These are phyloP conservation scores for Epinotia bilunana DNA, from an alignment of 2,888 invertebrate species.

Conservation along the genomic window DNA sequence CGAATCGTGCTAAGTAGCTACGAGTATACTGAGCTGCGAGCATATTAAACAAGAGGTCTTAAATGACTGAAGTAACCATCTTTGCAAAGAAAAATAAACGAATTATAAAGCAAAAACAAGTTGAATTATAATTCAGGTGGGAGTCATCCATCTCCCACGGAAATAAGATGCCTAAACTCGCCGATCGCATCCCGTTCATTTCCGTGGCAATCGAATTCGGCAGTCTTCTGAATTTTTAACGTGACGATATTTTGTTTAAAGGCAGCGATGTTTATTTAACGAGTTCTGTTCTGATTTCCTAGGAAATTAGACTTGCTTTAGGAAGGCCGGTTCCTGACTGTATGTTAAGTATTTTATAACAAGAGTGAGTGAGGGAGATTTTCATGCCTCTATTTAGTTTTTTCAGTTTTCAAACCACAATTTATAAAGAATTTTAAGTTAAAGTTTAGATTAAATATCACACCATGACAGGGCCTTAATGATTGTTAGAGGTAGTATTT, in stretches of 20 bases:
- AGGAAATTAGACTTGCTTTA: no score
- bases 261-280: conserved; percentile 5
- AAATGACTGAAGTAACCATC: not conserved
- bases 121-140: not conserved
- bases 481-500: no score
- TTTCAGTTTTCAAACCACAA: no score
- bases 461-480: no score
- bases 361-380: no score
- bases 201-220: conserved; percentile 20
- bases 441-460: no score
- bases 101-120: conserved; percentile 8
- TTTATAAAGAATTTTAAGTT: no score
- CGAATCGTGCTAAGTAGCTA: no score
- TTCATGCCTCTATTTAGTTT: no score
- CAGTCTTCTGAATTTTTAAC: conserved; percentile 18
- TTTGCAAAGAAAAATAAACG: not conserved
- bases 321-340: no score
- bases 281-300: not conserved
- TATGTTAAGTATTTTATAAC: no score
- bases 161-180: conserved; percentile 20
- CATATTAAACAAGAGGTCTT: not conserved
- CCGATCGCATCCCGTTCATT: conserved; percentile 6
- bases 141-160: not conserved
- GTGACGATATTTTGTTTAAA: conserved; percentile 11
- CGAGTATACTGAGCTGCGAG: no score